phyloP scores from a whole-genome alignment of 2,797 vertebrate genomes.

The Melanotaenia maccullochi region DNA sequence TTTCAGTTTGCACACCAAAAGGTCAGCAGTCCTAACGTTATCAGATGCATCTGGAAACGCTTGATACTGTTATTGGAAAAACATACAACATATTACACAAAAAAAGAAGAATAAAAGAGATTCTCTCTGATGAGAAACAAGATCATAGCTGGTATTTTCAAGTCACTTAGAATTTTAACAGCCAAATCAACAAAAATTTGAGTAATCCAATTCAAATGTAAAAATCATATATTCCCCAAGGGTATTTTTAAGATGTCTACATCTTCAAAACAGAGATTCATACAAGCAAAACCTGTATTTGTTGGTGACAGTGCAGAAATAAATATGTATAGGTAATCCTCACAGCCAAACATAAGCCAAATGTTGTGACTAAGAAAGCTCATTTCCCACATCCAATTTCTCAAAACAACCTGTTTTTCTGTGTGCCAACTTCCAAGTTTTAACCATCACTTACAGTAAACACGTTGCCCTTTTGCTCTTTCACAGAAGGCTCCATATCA shows the following conservation, averaged over 20 bases:
- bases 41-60: constrained; percentile 28
- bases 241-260: neutral
- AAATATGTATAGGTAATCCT: neutral
- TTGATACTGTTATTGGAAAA: neutral
- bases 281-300: neutral
- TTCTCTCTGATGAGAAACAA: neutral
- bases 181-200: neutral
- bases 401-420: neutral
- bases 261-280: neutral
- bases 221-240: neutral
- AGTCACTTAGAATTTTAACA: neutral
- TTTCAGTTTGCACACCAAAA: constrained; percentile 7
- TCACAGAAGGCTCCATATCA: constrained; percentile 9
- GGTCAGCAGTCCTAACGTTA: constrained; percentile 17
- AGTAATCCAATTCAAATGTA: neutral
- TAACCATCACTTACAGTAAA: neutral
- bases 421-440: neutral
- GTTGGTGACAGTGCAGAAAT: neutral
- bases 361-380: neutral
- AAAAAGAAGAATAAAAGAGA: neutral
- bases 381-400: neutral
- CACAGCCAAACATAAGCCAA: neutral
- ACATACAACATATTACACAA: neutral
- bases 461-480: constrained; percentile 9
- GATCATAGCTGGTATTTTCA: neutral